Base-by-base conservation (phyloP, 2,888 invertebrate genomes). In the Campoplex capitator region DNA sequence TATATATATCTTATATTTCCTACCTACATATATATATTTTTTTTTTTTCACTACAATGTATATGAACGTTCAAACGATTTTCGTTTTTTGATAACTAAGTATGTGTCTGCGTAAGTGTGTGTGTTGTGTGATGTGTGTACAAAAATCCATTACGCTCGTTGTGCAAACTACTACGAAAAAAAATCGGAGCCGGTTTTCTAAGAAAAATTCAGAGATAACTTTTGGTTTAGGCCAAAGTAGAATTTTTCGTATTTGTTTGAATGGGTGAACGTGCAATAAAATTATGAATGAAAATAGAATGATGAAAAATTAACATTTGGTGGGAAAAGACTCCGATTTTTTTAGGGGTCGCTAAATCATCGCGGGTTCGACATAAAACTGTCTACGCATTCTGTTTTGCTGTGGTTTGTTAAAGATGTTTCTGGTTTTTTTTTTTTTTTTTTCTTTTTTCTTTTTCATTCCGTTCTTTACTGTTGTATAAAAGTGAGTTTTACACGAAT, bases 1-100 rank as follows among this genome's bases (percentile, higher is more conserved):
- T 73, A 87, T 89, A 86, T 88, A 89, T 90, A 89, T 90, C 87
- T 90, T 91, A 89, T 89, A 90, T 88, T 89, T 89, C 89, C 91
- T 92, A 91, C 89, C 90, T 91, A 91, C 80, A 87, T 88, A 89
- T 87, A 84, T 74, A 78, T 58, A 70, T 58, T 62, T 76, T 42
- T 83, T 70, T 75, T 86, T 71, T 82, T 45, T 88, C 80, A 83
- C 65, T 83, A 83, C 79, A 78, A 79, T 87, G 84, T 83, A 83
- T 84, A 86, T 74, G 84, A 88, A 88, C 79, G 67, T 79, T 85
- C 65, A 88, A 88, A 87, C 85, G 74, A 83, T 80, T 78, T 71
- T 85, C 73, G 51, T 88, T 88, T 84, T 84, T 76, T 70, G 67
- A 84, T 84, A 85, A 83, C 82, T 86, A 86, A 83, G 87, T 87